These are phyloP conservation scores for Chloebia gouldiae DNA, from an alignment of 2,113 vertebrate genomes.

Conservation along the genomic window DNA sequence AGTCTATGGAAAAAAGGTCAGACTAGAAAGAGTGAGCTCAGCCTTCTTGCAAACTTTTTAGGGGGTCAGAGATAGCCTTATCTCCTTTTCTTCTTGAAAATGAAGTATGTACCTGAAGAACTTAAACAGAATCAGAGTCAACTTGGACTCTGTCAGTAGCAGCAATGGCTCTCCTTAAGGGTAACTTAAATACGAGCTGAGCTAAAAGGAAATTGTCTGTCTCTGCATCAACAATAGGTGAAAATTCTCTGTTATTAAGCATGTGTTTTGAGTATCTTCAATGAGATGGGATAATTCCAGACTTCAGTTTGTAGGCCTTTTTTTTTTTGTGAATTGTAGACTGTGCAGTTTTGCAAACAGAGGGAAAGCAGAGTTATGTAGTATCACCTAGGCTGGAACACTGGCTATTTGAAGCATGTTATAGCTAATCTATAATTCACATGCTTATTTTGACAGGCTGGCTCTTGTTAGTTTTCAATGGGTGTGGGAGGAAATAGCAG, in stretches of 20 bases:
- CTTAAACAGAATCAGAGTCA: neutral
- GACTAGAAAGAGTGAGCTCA: neutral
- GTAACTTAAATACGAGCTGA: neutral
- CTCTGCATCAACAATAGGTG: neutral
- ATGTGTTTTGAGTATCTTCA: neutral
- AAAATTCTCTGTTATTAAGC: neutral
- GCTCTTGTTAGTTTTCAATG: conserved; percentile 71
- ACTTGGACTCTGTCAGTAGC: neutral
- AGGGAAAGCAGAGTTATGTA: neutral
- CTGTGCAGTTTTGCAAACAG: conserved; percentile 3
- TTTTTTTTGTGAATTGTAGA: neutral
- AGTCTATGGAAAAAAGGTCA: neutral
- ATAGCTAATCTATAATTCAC: conserved; percentile 61
- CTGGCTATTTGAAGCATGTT: conserved; percentile 56
- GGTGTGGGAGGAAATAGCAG: conserved; percentile 73
- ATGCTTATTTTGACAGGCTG: conserved; percentile 65
- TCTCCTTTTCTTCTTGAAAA: neutral
- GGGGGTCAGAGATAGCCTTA: neutral
- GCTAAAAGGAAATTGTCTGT: neutral
- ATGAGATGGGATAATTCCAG: neutral
- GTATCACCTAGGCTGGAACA: conserved; percentile 41
- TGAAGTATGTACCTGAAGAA: neutral
- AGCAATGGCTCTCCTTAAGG: neutral
- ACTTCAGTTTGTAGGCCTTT: neutral
- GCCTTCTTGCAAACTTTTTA: neutral